Evolutionary conservation across 2,113 vertebrate species (phyloP).

Genomic region (Numida meleagris): DNA sequence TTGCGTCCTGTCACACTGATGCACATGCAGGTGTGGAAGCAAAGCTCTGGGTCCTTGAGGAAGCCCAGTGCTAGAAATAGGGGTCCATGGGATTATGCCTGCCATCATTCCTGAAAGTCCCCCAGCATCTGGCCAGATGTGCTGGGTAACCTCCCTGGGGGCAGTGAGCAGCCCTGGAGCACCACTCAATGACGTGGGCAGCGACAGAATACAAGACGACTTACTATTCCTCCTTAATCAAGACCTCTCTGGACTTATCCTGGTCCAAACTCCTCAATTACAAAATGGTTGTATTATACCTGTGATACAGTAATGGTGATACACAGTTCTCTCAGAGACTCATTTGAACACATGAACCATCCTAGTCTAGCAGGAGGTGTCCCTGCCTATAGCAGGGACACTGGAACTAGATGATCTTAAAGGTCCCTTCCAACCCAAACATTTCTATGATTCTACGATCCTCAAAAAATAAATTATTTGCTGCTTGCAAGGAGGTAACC

Average conservation of each 20-base stretch:
- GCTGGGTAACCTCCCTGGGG: background rate
- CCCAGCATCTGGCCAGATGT: background rate
- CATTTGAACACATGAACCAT: fast-evolving
- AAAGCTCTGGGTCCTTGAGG: background rate
- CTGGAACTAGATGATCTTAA: no score
- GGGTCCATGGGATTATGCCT: background rate
- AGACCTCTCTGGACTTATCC: background rate
- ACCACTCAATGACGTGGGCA: fast-evolving
- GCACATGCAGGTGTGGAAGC: background rate
- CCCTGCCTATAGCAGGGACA: no score
- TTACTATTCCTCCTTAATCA: background rate
- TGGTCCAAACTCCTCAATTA: background rate
- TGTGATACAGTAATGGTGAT: background rate
- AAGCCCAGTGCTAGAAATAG: background rate
- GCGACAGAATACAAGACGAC: background rate
- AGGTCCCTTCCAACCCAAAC: no score
- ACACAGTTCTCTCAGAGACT: background rate
- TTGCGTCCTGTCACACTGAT: background rate
- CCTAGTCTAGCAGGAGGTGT: background rate
- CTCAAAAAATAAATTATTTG: background rate
- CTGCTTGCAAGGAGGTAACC: background rate
- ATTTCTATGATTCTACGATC: no score
- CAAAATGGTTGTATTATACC: fast-evolving
- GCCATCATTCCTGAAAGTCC: background rate
- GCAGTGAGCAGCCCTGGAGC: background rate